Base-by-base conservation (phyloP, 1,140 invertebrate species). In the Temnothorax curvispinosus region DNA sequence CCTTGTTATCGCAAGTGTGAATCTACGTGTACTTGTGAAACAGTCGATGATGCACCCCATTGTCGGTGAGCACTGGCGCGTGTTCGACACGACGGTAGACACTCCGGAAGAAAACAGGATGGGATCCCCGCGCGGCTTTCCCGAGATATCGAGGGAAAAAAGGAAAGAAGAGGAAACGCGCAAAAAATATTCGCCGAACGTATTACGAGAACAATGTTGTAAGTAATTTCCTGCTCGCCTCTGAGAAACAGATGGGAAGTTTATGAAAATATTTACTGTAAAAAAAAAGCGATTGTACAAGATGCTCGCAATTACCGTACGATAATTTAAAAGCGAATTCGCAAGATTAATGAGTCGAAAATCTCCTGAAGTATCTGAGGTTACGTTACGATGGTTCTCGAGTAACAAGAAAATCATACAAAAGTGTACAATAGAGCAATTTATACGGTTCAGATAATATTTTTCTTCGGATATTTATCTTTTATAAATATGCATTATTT, bases 11-110 rank as follows among this genome's bases (percentile, higher is more conserved):
- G 38, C 47, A 21, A 58, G 81, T 76, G 81, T 21, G 84, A 67
- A 85, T 85, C 84, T 85, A 81, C 84, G 27, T 64, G 38, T 78
- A 65, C 75, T 82, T 80, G 62, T 18, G 64, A 71, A 81, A 44
- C 35, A 47, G 32, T 18, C 56, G 80, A 84, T 50, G 54, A 18
- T 32, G 38, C 35, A 38, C 41, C 54, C 87, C 80, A 93, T 93
- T 93, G 91, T 93, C 77, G 86, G 38, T 67, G 69, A 50, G 89
- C 92, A 93, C 85, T 89, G 92, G 82, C 87, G 92, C 92, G 90
- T 91, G 82, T 56, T 88, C 77, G 54, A 86, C 44, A 86, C 67
- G 89, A 92, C 71, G 60, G 54, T 72, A 87, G 72, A 78, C 85
- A 75, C 69, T 88, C 84, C 72, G 72, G 87, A 84, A 88, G 84